phyloP scores from a whole-genome alignment of 1,140 invertebrate genomes.

The Habropoda laboriosa region DNA sequence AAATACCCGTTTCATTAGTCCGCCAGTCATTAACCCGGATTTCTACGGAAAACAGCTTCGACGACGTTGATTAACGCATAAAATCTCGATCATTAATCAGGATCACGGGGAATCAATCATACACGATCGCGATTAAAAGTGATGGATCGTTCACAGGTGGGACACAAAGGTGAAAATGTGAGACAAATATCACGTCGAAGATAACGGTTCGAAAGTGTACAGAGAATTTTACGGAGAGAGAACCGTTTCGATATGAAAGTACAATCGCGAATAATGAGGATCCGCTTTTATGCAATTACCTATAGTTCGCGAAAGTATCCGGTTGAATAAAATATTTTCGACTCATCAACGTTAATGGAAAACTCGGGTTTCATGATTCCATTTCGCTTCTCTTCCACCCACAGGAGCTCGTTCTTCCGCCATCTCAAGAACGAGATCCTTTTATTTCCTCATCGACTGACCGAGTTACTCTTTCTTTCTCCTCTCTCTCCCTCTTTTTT shows the following conservation, averaged over 20 bases:
- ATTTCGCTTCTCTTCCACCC: background rate
- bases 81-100: background rate
- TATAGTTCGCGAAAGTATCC: background rate
- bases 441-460: too few relatives aligned
- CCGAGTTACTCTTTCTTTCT: too few relatives aligned
- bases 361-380: background rate
- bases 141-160: background rate
- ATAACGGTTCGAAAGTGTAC: too few relatives aligned
- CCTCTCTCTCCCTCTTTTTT: too few relatives aligned
- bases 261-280: background rate
- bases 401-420: background rate
- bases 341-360: conserved; percentile 35
- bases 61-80: conserved; percentile 2
- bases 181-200: too few relatives aligned
- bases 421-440: too few relatives aligned
- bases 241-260: background rate
- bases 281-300: conserved; percentile 19
- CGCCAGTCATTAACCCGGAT: too few relatives aligned
- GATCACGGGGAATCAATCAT: conserved; percentile 32
- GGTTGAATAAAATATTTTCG: conserved; percentile 1
- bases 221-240: background rate
- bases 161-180: too few relatives aligned
- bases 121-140: conserved; percentile 11
- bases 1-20: too few relatives aligned
- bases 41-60: background rate